Conservation (phyloP, 2,797 vertebrate genomes). For the Mionectes olivaceus region DNA sequence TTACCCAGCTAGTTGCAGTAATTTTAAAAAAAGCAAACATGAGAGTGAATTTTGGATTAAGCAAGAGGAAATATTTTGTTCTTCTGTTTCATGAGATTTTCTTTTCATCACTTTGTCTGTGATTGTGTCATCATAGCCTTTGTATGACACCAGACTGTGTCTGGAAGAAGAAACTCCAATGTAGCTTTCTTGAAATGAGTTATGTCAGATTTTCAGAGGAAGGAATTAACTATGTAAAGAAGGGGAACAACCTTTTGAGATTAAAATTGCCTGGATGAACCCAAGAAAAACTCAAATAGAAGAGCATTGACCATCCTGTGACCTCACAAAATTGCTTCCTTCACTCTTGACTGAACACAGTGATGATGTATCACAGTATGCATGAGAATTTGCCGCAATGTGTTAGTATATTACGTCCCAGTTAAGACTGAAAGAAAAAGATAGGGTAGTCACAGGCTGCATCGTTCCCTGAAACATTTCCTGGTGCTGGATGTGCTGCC, state of each 20-base stretch:
- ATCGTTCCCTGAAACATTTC: not conserved
- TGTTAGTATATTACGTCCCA: constrained; percentile 13
- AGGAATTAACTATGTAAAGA: constrained; percentile 57
- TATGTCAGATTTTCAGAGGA: constrained; percentile 53
- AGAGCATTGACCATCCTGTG: constrained; percentile 47
- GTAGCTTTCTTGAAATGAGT: constrained; percentile 28
- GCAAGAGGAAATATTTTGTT: not conserved
- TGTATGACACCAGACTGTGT: not conserved
- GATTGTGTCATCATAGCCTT: not conserved
- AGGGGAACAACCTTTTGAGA: constrained; percentile 54
- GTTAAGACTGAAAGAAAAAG: constrained; percentile 25
- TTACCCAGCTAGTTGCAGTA: not conserved
- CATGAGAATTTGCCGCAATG: not conserved
- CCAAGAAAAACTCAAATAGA: constrained; percentile 48
- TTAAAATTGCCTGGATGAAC: constrained; percentile 57
- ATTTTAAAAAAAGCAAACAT: not conserved
- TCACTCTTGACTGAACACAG: constrained; percentile 59
- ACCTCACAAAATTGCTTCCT: constrained; percentile 68
- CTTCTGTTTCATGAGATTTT: not conserved
- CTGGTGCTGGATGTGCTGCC: not conserved
- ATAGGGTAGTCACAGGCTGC: not conserved
- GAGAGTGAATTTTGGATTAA: not conserved
- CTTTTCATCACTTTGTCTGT: not conserved
- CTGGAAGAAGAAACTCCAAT: not conserved
- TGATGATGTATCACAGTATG: constrained; percentile 40